Conservation (phyloP, 1,140 invertebrate genomes). For the Hypothenemus hampei region DNA sequence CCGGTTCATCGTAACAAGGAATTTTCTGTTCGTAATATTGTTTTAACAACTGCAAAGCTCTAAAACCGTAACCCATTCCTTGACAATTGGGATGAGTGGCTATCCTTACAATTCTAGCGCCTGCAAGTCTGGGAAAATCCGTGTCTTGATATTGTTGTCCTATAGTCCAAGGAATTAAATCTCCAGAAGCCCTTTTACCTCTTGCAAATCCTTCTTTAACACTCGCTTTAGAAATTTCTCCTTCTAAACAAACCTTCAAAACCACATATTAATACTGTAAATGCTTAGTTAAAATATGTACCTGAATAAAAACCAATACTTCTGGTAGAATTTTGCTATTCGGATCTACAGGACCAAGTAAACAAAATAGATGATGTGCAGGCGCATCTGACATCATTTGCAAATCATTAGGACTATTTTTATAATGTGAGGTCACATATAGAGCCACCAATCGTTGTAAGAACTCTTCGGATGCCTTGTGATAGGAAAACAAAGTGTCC, state of each 20-base stretch:
- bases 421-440: constrained; percentile 97
- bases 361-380: constrained; percentile 94
- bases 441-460: constrained; percentile 87
- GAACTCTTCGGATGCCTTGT: constrained; percentile 92
- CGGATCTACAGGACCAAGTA: constrained; percentile 79
- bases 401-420: constrained; percentile 98
- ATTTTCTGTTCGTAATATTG: constrained; percentile 89
- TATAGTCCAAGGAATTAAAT: constrained; percentile 97
- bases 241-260: constrained; percentile 80
- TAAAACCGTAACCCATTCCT: constrained; percentile 90
- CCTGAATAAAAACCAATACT: constrained; percentile 84
- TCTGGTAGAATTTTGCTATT: constrained; percentile 75
- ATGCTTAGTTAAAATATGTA: neutral
- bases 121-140: constrained; percentile 87
- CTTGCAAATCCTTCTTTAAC: constrained; percentile 73
- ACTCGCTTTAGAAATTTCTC: constrained; percentile 79
- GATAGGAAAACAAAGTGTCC: constrained; percentile 96
- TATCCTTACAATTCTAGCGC: constrained; percentile 89
- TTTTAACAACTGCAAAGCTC: constrained; percentile 77
- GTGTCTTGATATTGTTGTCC: constrained; percentile 93
- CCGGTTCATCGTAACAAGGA: constrained; percentile 36
- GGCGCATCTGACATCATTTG: constrained; percentile 99
- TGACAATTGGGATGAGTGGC: constrained; percentile 99
- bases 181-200: constrained; percentile 88
- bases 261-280: neutral